These are phyloP conservation scores for Nanger granti DNA, from an alignment of 2,113 vertebrate genomes.

Conservation along the genomic window DNA sequence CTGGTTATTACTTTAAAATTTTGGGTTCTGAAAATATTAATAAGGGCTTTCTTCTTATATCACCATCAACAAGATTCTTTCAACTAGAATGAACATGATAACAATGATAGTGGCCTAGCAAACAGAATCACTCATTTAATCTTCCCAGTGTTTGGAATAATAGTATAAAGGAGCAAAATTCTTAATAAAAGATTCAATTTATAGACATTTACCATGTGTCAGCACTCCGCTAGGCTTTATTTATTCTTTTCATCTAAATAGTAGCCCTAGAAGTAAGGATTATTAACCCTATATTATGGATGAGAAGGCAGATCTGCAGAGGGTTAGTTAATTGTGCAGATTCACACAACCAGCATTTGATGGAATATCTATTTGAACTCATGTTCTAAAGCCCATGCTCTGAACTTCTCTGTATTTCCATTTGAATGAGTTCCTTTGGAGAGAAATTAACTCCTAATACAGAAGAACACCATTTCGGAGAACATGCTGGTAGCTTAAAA, in stretches of 20 bases:
- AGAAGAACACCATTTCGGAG: neutral
- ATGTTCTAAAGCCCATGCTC: neutral
- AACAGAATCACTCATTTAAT: slow-evolving; percentile 13
- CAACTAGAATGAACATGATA: slow-evolving; percentile 21
- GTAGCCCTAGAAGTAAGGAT: neutral
- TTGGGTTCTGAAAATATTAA: slow-evolving; percentile 35
- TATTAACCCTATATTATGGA: neutral
- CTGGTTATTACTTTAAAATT: slow-evolving; percentile 43
- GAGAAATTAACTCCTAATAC: neutral
- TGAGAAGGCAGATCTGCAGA: neutral
- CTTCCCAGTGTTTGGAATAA: slow-evolving; percentile 5
- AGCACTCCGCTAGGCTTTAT: neutral
- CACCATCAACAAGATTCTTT: neutral
- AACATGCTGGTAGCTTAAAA: neutral
- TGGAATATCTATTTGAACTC: neutral
- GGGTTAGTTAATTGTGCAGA: neutral
- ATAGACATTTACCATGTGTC: neutral
- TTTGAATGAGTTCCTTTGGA: neutral
- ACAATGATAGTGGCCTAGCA: neutral
- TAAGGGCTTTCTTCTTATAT: slow-evolving; percentile 22
- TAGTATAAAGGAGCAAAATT: neutral
- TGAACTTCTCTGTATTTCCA: neutral
- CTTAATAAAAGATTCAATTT: neutral
- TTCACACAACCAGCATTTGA: neutral
- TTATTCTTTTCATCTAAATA: neutral